Conservation (phyloP, 2,888 invertebrate genomes). For the Tetranychus piercei region DNA sequence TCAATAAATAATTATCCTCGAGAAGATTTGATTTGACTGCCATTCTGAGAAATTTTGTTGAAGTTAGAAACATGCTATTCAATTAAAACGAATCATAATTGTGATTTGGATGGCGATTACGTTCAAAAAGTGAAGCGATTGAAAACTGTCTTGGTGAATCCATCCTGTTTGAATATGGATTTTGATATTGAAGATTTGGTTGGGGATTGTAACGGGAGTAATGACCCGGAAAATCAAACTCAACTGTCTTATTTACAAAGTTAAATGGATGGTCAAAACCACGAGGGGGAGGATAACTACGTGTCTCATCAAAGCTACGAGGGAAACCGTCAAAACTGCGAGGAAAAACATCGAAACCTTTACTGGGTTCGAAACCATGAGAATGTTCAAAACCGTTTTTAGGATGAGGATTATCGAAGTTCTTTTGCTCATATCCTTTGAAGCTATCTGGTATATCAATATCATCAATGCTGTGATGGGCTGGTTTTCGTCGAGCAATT, state of each 20-base stretch:
- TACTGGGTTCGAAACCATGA: neutral
- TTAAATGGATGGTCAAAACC: neutral
- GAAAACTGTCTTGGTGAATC: constrained; percentile 36
- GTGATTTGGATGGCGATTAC: neutral
- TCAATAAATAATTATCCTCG: too few relatives aligned
- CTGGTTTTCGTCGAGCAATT: neutral
- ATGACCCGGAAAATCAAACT: neutral
- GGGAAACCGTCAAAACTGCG: neutral
- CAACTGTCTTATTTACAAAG: neutral
- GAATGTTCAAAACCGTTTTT: neutral
- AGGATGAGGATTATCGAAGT: neutral
- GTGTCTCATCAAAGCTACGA: neutral
- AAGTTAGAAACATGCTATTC: too few relatives aligned
- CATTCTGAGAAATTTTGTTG: too few relatives aligned
- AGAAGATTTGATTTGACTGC: too few relatives aligned
- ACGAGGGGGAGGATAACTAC: neutral
- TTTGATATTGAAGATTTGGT: constrained; percentile 36
- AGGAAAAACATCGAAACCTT: neutral
- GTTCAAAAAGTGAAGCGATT: neutral
- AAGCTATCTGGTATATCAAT: neutral
- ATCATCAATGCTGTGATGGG: neutral
- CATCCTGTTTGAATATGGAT: constrained; percentile 43
- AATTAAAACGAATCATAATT: neutral
- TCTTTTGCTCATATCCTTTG: neutral
- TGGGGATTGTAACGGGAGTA: neutral